phyloP scores from a whole-genome alignment of 2,113 vertebrate genomes.

The Leucopsar rothschildi region DNA sequence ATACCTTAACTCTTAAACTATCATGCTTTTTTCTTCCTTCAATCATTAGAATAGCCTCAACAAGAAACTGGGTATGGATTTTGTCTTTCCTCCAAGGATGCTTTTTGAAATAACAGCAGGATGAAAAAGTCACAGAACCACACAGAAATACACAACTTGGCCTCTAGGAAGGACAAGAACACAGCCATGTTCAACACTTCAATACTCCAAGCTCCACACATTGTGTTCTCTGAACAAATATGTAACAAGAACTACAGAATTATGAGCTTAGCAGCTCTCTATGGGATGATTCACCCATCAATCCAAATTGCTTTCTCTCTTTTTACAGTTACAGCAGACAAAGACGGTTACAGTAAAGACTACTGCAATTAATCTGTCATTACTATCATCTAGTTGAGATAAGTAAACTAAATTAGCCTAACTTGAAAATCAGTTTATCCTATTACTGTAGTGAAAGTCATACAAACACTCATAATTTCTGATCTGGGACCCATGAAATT shows the following conservation, averaged over 20 bases:
- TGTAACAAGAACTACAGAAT: background rate
- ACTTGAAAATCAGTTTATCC: conserved; percentile 57
- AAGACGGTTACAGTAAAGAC: conserved; percentile 43
- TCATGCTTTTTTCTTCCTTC: background rate
- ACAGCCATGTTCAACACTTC: background rate
- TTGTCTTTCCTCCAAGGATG: background rate
- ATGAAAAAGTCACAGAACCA: background rate
- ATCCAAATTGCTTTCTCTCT: conserved; percentile 47
- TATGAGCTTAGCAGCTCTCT: background rate
- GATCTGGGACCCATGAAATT: conserved; percentile 10
- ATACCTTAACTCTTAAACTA: background rate
- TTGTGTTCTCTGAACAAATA: conserved; percentile 1
- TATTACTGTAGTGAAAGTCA: conserved; percentile 46
- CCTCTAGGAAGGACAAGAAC: background rate
- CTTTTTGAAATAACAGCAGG: background rate
- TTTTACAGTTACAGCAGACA: conserved; percentile 48
- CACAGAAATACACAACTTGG: background rate
- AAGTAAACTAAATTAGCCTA: conserved; percentile 62
- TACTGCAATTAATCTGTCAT: conserved; percentile 65
- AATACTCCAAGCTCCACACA: background rate
- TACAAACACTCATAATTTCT: conserved; percentile 40
- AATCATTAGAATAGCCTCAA: background rate
- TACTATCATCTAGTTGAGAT: conserved; percentile 32
- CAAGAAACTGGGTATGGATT: background rate
- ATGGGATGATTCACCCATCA: conserved; percentile 56